Percentiles rank a stretch among this genome's conserved stretches.
Evolutionary conservation across 2,888 invertebrate genomes (phyloP).

Genomic region (Lycaena phlaeas): DNA sequence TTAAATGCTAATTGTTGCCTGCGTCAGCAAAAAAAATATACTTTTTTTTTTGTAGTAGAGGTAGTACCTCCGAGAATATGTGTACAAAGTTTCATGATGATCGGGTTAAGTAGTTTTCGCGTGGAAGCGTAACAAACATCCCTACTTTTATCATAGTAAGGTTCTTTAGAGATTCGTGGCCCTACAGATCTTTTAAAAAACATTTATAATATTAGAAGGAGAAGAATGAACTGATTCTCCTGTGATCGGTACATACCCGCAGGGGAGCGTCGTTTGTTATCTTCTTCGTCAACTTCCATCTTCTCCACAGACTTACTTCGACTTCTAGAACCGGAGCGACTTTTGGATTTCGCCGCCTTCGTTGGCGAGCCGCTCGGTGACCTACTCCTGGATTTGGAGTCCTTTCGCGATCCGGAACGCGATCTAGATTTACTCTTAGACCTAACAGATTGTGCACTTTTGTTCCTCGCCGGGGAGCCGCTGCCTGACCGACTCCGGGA

Average conservation of each 20-base stretch:
- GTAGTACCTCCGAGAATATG: too few relatives aligned
- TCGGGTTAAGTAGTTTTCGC: too few relatives aligned
- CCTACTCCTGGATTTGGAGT: constrained; percentile 22
- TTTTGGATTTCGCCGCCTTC: constrained; percentile 17
- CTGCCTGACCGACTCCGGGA: constrained; percentile 29
- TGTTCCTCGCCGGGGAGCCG: constrained; percentile 25
- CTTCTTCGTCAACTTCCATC: constrained; percentile 30
- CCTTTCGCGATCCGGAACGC: constrained; percentile 22
- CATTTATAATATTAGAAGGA: too few relatives aligned
- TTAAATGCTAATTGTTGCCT: too few relatives aligned
- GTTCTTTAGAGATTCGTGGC: too few relatives aligned
- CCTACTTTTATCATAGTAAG: too few relatives aligned
- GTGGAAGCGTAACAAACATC: too few relatives aligned
- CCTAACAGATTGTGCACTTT: constrained; percentile 25
- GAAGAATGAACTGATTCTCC: too few relatives aligned
- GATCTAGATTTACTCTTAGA: constrained; percentile 22
- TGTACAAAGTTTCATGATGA: too few relatives aligned
- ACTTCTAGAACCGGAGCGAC: constrained; percentile 22
- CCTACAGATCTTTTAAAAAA: too few relatives aligned
- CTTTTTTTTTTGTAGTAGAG: too few relatives aligned
- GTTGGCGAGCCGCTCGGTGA: constrained; percentile 20
- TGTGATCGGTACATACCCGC: not conserved
- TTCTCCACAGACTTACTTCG: constrained; percentile 25
- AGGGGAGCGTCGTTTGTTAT: not conserved
- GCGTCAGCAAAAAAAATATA: too few relatives aligned